These are phyloP conservation scores for Antigone vipio DNA, from an alignment of 2,113 vertebrate species.

Conservation along the genomic window DNA sequence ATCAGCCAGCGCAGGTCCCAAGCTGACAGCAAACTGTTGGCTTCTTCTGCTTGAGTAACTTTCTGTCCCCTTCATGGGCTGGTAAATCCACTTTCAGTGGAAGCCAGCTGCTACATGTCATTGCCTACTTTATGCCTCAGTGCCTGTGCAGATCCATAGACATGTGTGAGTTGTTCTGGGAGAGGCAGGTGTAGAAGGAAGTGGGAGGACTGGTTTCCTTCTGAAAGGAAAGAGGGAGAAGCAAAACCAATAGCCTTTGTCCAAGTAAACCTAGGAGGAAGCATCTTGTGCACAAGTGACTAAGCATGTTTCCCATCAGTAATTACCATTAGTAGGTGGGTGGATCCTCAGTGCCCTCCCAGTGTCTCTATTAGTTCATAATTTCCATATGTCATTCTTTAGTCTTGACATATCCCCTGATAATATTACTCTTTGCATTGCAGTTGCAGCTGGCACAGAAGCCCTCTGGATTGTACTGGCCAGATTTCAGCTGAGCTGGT, in stretches of 20 bases:
- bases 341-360: background rate
- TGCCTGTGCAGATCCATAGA: background rate
- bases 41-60: background rate
- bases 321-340: background rate
- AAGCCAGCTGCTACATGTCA: background rate
- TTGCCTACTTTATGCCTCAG: background rate
- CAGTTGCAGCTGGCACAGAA: slow-evolving; percentile 14
- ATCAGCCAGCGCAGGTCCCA: background rate
- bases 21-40: background rate
- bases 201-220: background rate
- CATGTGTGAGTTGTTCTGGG: rapidly evolving
- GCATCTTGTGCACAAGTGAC: background rate
- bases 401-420: background rate
- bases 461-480: background rate
- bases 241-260: background rate
- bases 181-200: background rate
- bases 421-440: background rate
- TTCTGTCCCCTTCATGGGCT: background rate
- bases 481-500: slow-evolving; percentile 28
- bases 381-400: slow-evolving; percentile 8
- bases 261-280: background rate
- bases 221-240: background rate
- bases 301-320: background rate
- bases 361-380: background rate
- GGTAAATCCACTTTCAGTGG: background rate